A percentile compares a stretch with the other conserved stretches of the same genome.
phyloP scores from a whole-genome alignment of 2,797 vertebrate species.

The Muscicapa comitata region DNA sequence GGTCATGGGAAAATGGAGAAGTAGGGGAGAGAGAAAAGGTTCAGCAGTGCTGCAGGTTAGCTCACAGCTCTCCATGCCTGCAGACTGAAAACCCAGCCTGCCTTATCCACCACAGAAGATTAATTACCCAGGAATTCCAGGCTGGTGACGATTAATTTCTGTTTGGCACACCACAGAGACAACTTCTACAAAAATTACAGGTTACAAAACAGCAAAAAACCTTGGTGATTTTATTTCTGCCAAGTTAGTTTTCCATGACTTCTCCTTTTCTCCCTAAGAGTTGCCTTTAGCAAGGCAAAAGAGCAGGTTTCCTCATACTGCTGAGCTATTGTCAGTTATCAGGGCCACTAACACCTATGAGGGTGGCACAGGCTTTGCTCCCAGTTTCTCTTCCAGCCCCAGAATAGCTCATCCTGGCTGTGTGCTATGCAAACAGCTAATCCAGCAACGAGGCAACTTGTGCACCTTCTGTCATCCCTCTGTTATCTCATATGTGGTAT shows the following conservation, averaged over 20 bases:
- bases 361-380: not conserved
- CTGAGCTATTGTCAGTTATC: not conserved
- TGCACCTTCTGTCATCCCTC: not conserved
- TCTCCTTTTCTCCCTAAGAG: not conserved
- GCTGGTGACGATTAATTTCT: conserved; percentile 34
- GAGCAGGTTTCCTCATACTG: not conserved
- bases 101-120: not conserved
- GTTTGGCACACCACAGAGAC: not conserved
- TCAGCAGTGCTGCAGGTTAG: not conserved
- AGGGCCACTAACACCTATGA: not conserved
- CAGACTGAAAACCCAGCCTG: not conserved
- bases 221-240: not conserved
- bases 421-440: not conserved
- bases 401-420: not conserved
- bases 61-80: not conserved
- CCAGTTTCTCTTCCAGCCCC: not conserved
- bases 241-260: not conserved
- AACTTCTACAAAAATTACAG: conserved; percentile 1
- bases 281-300: not conserved
- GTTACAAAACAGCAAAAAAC: not conserved
- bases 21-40: conserved; percentile 36
- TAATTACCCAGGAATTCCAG: conserved; percentile 39
- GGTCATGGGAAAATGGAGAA: conserved; percentile 70
- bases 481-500: not conserved
- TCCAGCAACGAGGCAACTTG: not conserved